Percentiles rank a stretch among this genome's conserved stretches.
Conservation (phyloP, 2,113 vertebrate species). For the Ceyx margarethae region DNA sequence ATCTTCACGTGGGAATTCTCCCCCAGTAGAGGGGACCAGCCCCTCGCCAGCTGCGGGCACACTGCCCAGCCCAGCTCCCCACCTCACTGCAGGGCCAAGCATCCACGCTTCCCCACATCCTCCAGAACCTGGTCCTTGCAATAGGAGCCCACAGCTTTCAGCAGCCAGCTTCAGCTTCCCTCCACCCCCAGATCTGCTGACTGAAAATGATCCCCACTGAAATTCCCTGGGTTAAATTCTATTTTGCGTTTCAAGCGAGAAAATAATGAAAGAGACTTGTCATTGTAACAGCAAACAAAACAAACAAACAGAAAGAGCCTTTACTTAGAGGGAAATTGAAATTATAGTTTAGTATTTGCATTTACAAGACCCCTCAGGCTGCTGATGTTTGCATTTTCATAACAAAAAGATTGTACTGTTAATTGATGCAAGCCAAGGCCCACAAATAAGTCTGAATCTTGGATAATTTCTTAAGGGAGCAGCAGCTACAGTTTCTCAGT, state of each 20-base stretch:
- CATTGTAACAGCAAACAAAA: not conserved
- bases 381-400: slow-evolving; percentile 26
- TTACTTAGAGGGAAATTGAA: slow-evolving; percentile 40
- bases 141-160: not conserved
- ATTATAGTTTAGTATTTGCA: slow-evolving; percentile 45
- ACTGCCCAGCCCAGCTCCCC: not conserved
- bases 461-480: slow-evolving; percentile 25
- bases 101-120: not conserved
- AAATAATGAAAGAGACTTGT: not conserved
- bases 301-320: not conserved
- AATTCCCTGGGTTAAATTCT: not conserved
- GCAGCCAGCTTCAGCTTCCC: not conserved
- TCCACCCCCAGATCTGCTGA: not conserved
- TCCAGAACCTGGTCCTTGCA: not conserved
- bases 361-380: slow-evolving; percentile 53
- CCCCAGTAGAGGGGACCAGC: not conserved
- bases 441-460: slow-evolving; percentile 34
- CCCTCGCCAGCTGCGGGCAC: not conserved
- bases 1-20: slow-evolving; percentile 41
- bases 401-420: slow-evolving; percentile 47
- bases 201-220: not conserved
- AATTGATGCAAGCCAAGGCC: slow-evolving; percentile 17
- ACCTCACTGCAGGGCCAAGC: not conserved
- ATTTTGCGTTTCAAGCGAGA: not conserved
- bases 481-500: slow-evolving; percentile 18